phyloP scores from a whole-genome alignment of 2,888 invertebrate genomes.

The Xestia ashworthii region DNA sequence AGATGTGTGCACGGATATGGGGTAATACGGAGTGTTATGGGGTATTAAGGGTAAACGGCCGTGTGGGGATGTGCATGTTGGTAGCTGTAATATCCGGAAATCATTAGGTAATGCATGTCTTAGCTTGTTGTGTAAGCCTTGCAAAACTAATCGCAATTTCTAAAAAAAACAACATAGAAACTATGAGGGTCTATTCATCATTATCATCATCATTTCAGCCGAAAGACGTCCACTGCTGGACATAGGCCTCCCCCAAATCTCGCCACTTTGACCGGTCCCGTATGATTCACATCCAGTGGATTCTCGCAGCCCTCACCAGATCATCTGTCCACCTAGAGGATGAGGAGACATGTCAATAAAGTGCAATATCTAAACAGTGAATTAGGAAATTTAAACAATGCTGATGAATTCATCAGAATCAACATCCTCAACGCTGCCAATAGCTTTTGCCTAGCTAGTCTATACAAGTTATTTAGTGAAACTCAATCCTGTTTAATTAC shows the following conservation, averaged over 20 bases:
- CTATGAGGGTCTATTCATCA: neutral
- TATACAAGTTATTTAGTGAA: neutral
- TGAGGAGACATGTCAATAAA: neutral
- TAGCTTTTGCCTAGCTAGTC: neutral
- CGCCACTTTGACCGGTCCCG: too few relatives aligned
- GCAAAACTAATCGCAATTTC: fast-evolving
- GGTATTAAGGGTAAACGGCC: constrained; percentile 37
- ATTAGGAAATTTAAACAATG: neutral
- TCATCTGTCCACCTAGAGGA: too few relatives aligned
- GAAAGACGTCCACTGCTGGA: too few relatives aligned
- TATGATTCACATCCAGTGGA: too few relatives aligned
- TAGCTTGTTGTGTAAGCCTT: neutral
- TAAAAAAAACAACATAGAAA: neutral
- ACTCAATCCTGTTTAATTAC: neutral
- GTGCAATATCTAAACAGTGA: neutral
- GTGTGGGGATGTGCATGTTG: constrained; percentile 15
- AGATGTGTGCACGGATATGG: constrained; percentile 75
- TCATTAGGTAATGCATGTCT: constrained; percentile 39
- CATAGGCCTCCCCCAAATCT: too few relatives aligned
- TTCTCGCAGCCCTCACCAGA: too few relatives aligned
- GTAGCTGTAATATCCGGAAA: constrained; percentile 19
- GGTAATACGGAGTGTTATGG: constrained; percentile 44
- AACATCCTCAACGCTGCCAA: neutral
- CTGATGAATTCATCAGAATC: neutral
- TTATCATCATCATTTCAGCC: too few relatives aligned